Base-by-base conservation (phyloP, 2,888 invertebrate genomes). In the Polylopha cassiicola region DNA sequence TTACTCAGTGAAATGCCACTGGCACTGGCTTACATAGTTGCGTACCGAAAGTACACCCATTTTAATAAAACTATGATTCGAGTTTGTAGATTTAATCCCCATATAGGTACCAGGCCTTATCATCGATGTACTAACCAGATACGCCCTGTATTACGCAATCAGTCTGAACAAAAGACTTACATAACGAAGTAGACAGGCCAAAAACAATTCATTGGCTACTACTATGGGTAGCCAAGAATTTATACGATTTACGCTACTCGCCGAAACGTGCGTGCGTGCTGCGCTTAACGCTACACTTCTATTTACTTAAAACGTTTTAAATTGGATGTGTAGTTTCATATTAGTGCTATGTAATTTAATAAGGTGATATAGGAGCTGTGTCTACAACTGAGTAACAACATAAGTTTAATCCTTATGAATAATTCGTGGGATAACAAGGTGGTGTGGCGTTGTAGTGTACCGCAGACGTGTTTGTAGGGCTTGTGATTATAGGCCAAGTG, bases 1-100 rank as follows among this genome's bases (percentile, higher is more conserved):
- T 67, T 68, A 61, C 65, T 50, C 63, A 69, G 65, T 64, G 66
- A 66, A n/a, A 63, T 55, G 51, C 59, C 50, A 39, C 53, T 42
- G 47, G 51, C 22, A n/a, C n/a, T n/a, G n/a, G n/a, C n/a, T n/a
- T n/a, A n/a, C n/a, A n/a, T n/a, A n/a, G n/a, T n/a, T n/a, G n/a
- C n/a, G n/a, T n/a, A n/a, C n/a, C n/a, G n/a, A n/a, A n/a, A n/a
- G n/a, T n/a, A n/a, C n/a, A n/a, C n/a, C n/a, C n/a, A n/a, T n/a
- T n/a, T n/a, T n/a, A n/a, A n/a, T n/a, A n/a, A n/a, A n/a, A n/a
- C n/a, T n/a, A n/a, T n/a, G n/a, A n/a, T n/a, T n/a, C n/a, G n/a
- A n/a, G n/a, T n/a, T n/a, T n/a, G n/a, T n/a, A n/a, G n/a, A n/a
- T n/a, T n/a, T n/a, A n/a, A n/a, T n/a, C n/a, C n/a, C n/a, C n/a